Conservation (phyloP, 37 sponge, comb jelly and placozoan species). For the Ianthella basta region DNA sequence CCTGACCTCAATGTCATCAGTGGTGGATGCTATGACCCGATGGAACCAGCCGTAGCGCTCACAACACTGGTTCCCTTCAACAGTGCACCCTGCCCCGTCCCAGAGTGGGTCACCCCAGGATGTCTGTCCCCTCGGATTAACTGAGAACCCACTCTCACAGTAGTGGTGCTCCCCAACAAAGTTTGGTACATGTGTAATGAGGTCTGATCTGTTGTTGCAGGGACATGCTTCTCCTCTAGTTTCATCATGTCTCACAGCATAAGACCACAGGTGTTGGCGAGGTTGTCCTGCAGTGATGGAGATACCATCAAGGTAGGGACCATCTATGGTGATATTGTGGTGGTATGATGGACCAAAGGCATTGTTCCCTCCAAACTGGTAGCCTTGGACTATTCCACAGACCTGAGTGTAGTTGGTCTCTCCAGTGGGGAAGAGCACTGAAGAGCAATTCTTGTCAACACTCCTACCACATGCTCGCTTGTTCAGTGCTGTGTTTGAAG, state of each 20-base stretch:
- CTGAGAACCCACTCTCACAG: conserved; percentile 4
- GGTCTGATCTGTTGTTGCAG: neutral
- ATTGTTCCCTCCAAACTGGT: conserved; percentile 8
- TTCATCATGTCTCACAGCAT: conserved; percentile 1
- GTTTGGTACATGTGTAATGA: neutral
- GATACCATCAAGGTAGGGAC: conserved; percentile 31
- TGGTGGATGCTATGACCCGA: neutral
- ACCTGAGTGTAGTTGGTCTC: conserved; percentile 1
- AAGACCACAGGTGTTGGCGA: conserved; percentile 24
- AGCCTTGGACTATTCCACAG: conserved; percentile 17
- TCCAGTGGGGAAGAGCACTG: neutral
- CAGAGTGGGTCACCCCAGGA: conserved; percentile 21
- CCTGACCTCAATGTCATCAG: conserved; percentile 26
- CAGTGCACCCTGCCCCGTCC: conserved; percentile 30
- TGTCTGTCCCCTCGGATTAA: neutral
- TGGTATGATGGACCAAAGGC: conserved; percentile 27
- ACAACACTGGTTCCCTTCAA: conserved; percentile 31
- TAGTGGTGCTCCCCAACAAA: conserved; percentile 23
- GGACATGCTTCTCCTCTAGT: neutral
- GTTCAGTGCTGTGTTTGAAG: neutral
- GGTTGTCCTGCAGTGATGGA: conserved; percentile 28
- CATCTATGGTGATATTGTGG: neutral
- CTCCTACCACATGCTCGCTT: conserved; percentile 28
- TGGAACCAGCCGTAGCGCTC: conserved; percentile 32
- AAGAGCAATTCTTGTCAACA: neutral